phyloP scores from a whole-genome alignment of 2,797 vertebrate species.

The Phoeniculus purpureus region DNA sequence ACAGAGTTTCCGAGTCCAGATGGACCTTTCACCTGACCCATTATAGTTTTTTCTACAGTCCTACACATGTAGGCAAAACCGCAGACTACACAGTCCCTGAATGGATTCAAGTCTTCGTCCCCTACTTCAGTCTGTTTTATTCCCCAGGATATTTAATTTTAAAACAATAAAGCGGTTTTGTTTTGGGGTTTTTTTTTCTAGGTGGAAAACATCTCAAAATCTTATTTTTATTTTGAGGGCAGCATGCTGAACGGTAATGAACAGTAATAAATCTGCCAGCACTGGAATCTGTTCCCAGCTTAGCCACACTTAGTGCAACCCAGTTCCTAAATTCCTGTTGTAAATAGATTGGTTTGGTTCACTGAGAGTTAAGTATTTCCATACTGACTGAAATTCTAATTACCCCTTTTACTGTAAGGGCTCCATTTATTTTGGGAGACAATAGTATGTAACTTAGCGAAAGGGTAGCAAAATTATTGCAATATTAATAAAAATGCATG shows the following conservation, averaged over 20 bases:
- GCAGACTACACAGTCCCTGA: neutral
- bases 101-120: neutral
- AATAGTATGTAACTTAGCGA: conserved; percentile 59
- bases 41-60: neutral
- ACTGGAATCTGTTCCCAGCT: neutral
- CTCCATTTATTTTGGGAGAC: conserved; percentile 60
- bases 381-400: conserved; percentile 48
- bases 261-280: neutral
- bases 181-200: neutral
- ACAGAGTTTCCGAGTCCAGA: neutral
- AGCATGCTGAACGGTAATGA: neutral
- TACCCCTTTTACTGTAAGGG: conserved; percentile 50
- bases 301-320: neutral
- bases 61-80: neutral
- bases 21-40: neutral
- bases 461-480: conserved; percentile 65
- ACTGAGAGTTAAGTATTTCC: conserved; percentile 29
- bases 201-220: neutral
- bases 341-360: neutral
- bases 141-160: neutral
- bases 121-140: neutral
- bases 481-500: conserved; percentile 77
- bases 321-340: neutral
- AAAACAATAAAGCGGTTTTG: neutral
- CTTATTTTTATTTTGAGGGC: neutral